These are phyloP conservation scores for Eurytoma adleriae DNA, from an alignment of 2,888 invertebrate genomes.

Conservation along the genomic window DNA sequence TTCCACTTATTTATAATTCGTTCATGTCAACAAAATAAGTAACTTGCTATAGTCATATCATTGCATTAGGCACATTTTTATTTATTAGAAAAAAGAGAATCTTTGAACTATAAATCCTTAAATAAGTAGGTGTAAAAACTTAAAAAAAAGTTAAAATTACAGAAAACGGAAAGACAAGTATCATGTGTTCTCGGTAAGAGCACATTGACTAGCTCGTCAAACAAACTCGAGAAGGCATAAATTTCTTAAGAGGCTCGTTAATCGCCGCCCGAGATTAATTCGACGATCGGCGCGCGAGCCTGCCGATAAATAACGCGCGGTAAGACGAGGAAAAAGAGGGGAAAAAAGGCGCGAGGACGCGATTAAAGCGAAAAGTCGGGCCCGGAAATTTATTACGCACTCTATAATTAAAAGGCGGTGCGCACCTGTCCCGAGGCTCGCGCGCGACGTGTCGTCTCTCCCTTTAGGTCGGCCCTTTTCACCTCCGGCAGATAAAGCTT, in stretches of 20 bases:
- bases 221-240: slow-evolving; percentile 38
- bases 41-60: too few relatives aligned
- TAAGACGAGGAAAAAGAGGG: not conserved
- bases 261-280: slow-evolving; percentile 51
- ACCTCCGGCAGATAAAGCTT: slow-evolving; percentile 23
- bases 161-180: too few relatives aligned
- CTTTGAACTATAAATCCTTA: too few relatives aligned
- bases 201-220: slow-evolving; percentile 24
- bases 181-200: too few relatives aligned
- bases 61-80: too few relatives aligned
- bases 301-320: slow-evolving; percentile 45
- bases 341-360: slow-evolving; percentile 22
- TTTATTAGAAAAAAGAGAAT: too few relatives aligned
- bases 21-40: too few relatives aligned
- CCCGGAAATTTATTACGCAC: slow-evolving; percentile 69
- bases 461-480: slow-evolving; percentile 47
- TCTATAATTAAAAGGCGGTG: slow-evolving; percentile 70
- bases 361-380: slow-evolving; percentile 43
- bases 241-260: slow-evolving; percentile 46
- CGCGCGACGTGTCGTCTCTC: slow-evolving; percentile 58
- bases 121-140: too few relatives aligned
- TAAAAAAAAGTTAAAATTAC: too few relatives aligned
- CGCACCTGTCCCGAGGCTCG: slow-evolving; percentile 63
- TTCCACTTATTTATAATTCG: too few relatives aligned
- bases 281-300: slow-evolving; percentile 27